Percentiles rank a stretch among this genome's conserved stretches.
Evolutionary conservation across 2,797 vertebrate species (phyloP).

Genomic region (Anas bernieri): DNA sequence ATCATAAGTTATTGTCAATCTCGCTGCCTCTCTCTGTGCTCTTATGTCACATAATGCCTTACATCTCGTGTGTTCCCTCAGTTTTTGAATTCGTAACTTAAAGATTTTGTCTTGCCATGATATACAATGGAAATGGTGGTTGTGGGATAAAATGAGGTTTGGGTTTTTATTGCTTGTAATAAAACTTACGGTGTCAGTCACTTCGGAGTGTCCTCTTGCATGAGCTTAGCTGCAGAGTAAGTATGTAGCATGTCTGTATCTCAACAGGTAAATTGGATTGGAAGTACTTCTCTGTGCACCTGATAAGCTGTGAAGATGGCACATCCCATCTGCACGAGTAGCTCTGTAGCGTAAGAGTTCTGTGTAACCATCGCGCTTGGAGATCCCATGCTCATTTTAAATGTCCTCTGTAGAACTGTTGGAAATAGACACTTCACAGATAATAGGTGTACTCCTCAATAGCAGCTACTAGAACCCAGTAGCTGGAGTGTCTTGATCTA

Average conservation of each 20-base stretch:
- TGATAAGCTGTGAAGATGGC: not conserved
- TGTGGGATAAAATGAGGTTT: not conserved
- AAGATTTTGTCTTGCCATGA: not conserved
- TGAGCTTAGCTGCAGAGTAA: not conserved
- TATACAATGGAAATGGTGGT: not conserved
- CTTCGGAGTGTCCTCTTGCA: not conserved
- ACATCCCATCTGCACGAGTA: not conserved
- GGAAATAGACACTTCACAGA: not conserved
- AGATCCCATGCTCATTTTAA: not conserved
- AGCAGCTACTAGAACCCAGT: not conserved
- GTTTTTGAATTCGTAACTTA: not conserved
- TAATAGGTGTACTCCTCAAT: not conserved
- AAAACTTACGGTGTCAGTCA: not conserved
- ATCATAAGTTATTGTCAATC: not conserved
- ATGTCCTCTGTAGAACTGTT: not conserved
- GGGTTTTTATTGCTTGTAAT: not conserved
- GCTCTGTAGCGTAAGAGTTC: not conserved
- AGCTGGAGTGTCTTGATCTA: not conserved
- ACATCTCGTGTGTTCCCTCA: not conserved
- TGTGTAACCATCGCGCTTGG: not conserved
- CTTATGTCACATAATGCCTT: not conserved
- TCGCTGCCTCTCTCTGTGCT: not conserved
- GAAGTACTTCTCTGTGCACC: not conserved
- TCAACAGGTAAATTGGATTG: not conserved
- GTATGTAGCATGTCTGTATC: not conserved